These are phyloP conservation scores for Vicugna pacos DNA, from an alignment of 2,113 vertebrate genomes.

Conservation along the genomic window DNA sequence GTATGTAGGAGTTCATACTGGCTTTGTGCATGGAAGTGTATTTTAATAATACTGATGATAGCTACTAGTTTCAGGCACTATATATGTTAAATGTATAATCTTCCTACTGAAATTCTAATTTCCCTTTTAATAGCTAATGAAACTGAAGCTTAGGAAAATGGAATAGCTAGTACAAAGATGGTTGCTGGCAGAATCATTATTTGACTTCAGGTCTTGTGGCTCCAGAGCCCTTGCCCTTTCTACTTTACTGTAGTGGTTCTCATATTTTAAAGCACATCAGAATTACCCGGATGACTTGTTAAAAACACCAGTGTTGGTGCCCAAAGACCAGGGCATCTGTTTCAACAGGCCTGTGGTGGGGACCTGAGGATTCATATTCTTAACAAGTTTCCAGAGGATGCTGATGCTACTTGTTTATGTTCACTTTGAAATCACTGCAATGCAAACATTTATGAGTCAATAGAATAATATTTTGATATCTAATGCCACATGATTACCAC, in stretches of 20 bases:
- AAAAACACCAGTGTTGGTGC: neutral
- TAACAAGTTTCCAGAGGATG: neutral
- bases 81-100: neutral
- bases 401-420: neutral
- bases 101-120: neutral
- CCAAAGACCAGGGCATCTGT: neutral
- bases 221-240: neutral
- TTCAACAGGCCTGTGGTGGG: neutral
- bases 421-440: neutral
- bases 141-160: neutral
- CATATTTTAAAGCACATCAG: neutral
- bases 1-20: neutral
- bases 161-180: neutral
- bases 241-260: neutral
- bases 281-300: neutral
- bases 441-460: neutral
- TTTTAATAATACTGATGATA: neutral
- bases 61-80: neutral
- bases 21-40: neutral
- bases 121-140: neutral
- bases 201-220: neutral
- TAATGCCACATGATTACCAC: neutral
- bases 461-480: neutral
- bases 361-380: neutral
- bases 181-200: neutral